Evolutionary conservation across 1,140 invertebrate species (phyloP).

Genomic region (Ladona fulva): DNA sequence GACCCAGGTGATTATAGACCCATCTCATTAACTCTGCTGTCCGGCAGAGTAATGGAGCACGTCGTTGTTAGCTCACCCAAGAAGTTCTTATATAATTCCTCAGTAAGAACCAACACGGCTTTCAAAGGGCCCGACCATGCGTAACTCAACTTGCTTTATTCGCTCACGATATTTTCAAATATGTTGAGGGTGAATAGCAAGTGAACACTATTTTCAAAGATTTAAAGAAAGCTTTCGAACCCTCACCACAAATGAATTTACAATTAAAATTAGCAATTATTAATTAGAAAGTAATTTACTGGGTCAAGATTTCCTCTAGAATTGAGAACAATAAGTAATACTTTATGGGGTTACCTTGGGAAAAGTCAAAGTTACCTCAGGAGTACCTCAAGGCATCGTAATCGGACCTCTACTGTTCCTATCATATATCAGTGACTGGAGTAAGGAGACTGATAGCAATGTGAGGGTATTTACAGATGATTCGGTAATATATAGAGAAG

Average conservation of each 20-base stretch:
- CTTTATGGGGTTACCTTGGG: background rate
- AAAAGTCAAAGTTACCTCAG: background rate
- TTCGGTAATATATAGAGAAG: no score
- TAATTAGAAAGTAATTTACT: no score
- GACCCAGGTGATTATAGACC: background rate
- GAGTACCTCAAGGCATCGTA: background rate
- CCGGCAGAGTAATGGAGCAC: background rate
- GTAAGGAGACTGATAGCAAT: no score
- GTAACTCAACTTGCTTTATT: background rate
- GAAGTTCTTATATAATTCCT: no score
- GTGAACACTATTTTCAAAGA: background rate
- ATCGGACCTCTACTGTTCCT: background rate
- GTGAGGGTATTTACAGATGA: no score
- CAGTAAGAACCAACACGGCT: no score
- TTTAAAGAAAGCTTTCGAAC: background rate
- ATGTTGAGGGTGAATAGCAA: background rate
- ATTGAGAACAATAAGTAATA: no score
- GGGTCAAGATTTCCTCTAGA: no score
- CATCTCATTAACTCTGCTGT: background rate
- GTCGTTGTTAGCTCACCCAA: no score
- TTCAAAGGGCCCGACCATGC: background rate
- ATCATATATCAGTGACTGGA: no score
- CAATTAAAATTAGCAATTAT: no score
- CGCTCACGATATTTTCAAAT: background rate
- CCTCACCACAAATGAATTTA: no score